Evolutionary conservation across 2,888 invertebrate genomes (phyloP).

Genomic region (Desoria tigrina): DNA sequence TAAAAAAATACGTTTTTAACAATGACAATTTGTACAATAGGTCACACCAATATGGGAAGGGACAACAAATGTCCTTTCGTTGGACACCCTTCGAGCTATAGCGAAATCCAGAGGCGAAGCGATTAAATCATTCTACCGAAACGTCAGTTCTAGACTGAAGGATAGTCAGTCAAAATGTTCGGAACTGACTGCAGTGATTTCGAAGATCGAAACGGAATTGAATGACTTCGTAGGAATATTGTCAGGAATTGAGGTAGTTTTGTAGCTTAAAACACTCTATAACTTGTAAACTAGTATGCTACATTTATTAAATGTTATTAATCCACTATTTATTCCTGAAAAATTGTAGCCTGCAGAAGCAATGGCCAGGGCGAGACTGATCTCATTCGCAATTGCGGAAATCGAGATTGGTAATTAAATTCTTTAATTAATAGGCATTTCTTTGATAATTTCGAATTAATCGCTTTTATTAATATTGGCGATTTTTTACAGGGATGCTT

Average conservation of each 20-base stretch:
- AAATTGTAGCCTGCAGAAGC: constrained; percentile 54
- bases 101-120: constrained; percentile 58
- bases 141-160: constrained; percentile 54
- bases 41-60: constrained; percentile 66
- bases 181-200: constrained; percentile 9
- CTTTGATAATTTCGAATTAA: not conserved
- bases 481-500: constrained; percentile 24
- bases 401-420: constrained; percentile 52
- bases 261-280: no score
- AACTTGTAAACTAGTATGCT: no score
- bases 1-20: not conserved
- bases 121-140: constrained; percentile 55
- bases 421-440: not conserved
- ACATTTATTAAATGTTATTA: no score
- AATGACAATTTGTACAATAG: no score
- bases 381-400: constrained; percentile 59
- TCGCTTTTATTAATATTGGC: not conserved
- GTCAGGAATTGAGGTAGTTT: constrained; percentile 22
- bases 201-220: constrained; percentile 20
- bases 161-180: constrained; percentile 4
- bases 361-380: constrained; percentile 58
- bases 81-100: constrained; percentile 62
- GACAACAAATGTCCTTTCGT: constrained; percentile 62
- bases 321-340: no score
- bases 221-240: constrained; percentile 13